These are phyloP conservation scores for Nasonia oneida DNA, from an alignment of 2,888 invertebrate genomes.

Conservation along the genomic window DNA sequence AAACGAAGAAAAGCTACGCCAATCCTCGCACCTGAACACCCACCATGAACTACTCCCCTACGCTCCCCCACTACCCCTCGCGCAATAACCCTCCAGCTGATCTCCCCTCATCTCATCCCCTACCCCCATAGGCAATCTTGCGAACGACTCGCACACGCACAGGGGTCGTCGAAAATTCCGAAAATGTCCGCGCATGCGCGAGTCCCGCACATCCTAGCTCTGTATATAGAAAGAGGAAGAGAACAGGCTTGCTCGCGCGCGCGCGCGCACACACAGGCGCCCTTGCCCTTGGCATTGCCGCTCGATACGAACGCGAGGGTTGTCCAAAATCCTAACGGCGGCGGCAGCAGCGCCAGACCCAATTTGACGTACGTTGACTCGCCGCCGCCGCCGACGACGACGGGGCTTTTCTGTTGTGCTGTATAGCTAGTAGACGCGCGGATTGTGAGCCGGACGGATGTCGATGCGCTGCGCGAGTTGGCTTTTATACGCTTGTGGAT, in stretches of 20 bases:
- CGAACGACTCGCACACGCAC: slow-evolving; percentile 9
- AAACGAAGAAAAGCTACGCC: not conserved
- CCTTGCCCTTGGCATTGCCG: slow-evolving; percentile 80
- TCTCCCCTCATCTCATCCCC: not conserved
- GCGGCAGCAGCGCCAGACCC: slow-evolving; percentile 65
- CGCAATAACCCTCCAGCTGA: not conserved
- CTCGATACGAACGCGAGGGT: slow-evolving; percentile 77
- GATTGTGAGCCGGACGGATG: not conserved
- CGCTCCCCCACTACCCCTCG: not conserved
- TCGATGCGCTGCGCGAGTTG: not conserved
- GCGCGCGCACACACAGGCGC: slow-evolving; percentile 73
- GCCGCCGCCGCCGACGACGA: not conserved
- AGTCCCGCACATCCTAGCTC: not conserved
- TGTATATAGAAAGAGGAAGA: slow-evolving; percentile 4
- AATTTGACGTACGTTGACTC: slow-evolving; percentile 69
- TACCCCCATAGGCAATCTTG: not conserved
- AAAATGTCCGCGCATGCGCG: slow-evolving; percentile 33
- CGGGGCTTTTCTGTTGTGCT: not conserved
- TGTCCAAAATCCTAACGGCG: slow-evolving; percentile 73
- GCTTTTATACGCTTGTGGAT: not conserved
- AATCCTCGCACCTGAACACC: not conserved
- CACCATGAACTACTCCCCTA: not conserved
- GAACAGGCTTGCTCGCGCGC: slow-evolving; percentile 22
- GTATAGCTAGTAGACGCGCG: not conserved
- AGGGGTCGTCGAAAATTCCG: slow-evolving; percentile 29